Evolutionary conservation across 2,888 invertebrate species (phyloP), one percentile per base, ranked within the genome.

Genomic region (Leucania comma): DNA sequence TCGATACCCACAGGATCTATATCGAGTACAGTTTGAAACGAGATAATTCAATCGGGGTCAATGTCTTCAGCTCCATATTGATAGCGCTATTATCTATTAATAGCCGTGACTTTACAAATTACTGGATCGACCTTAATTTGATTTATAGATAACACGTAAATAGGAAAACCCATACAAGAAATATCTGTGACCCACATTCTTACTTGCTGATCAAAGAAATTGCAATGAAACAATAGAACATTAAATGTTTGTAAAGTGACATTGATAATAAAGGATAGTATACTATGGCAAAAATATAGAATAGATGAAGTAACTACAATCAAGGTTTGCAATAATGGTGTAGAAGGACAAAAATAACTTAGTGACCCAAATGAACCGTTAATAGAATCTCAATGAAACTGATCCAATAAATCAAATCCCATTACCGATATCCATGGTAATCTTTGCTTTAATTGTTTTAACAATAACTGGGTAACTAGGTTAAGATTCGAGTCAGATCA

Each of bases 401-500:
- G 20, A 65, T 65, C 35, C 46, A 58, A 22, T 46, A 22, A 57
- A 63, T 53, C 22, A 56, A 73, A 81, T 60, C 56, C 10, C 57
- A 78, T 68, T 73, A 76, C 24, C 46, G 38, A 72, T 71, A 72
- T 75, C 65, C 50, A 68, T 50, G 60, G 56, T 63, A 69, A 77
- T 73, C 69, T 63, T 77, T 59, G 60, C 32, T 22, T 77, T 65
- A 78, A 82, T 82, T 68, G 56, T 60, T 59, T 68, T 62, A 71
- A 61, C 68, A 67, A 72, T 68, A 83, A 82, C 68, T 85, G 63
- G 87, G 83, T 74, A 75, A 88, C 58, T 84, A 60, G 87, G 89
- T 87, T 84, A 87, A 70, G 66, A 78, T 68, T 80, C 62, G 61
- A 60, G 14, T 38, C 42, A 35, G 65, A 78, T 81, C 81, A 75